Percentiles rank a stretch among this genome's conserved stretches.
Conservation (phyloP, 2,797 vertebrate genomes). For the Neoniphon sammara region DNA sequence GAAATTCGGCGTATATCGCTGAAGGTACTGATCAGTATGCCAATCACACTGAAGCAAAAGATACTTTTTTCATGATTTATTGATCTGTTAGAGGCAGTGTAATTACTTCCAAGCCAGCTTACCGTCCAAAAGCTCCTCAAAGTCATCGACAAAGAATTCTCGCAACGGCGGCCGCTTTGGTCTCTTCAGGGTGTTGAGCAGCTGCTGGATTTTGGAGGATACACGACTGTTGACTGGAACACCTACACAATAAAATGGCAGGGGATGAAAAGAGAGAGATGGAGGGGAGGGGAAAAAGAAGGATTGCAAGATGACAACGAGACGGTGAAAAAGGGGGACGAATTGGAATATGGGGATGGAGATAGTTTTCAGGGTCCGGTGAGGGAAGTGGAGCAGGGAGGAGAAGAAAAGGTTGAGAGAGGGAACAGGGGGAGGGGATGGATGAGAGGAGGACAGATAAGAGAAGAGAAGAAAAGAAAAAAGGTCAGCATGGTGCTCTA, state of each 20-base stretch:
- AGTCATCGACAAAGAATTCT: constrained; percentile 97
- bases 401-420: neutral
- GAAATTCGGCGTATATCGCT: neutral
- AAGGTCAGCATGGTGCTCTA: constrained; percentile 59
- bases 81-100: constrained; percentile 33
- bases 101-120: constrained; percentile 60
- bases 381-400: neutral
- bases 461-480: constrained; percentile 24
- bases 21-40: constrained; percentile 18
- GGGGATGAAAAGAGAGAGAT: constrained; percentile 39
- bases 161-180: constrained; percentile 94
- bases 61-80: constrained; percentile 33
- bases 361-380: constrained; percentile 11
- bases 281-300: constrained; percentile 11
- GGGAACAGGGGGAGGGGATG: constrained; percentile 32
- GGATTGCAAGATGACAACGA: neutral
- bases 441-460: constrained; percentile 43
- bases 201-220: constrained; percentile 98
- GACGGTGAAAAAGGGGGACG: constrained; percentile 21
- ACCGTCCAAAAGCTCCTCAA: constrained; percentile 96
- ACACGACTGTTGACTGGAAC: constrained; percentile 96
- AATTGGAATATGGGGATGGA: constrained; percentile 8
- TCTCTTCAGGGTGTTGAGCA: constrained; percentile 95
- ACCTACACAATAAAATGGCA: constrained; percentile 81
- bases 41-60: constrained; percentile 10